A percentile compares a stretch with the other conserved stretches of the same genome.
Conservation (phyloP, 1,140 invertebrate species). For the Delia radicum region DNA sequence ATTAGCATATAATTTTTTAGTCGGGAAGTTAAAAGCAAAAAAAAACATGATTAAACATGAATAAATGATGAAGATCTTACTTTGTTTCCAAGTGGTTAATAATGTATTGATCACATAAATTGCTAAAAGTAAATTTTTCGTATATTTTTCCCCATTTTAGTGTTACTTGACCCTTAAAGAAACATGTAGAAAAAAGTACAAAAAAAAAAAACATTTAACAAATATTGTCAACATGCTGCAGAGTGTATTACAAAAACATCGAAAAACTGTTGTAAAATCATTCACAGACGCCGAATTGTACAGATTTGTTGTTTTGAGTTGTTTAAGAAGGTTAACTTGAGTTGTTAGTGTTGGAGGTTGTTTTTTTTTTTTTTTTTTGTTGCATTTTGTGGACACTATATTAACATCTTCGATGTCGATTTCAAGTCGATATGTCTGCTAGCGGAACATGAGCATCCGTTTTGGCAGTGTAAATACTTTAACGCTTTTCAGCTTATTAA, state of each 20-base stretch:
- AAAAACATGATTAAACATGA: background rate
- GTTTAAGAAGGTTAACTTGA: too few relatives aligned
- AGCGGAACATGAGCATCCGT: slow-evolving; percentile 29
- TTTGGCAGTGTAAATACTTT: slow-evolving; percentile 8
- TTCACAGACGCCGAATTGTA: slow-evolving; percentile 28
- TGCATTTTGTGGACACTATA: background rate
- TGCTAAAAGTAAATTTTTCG: background rate
- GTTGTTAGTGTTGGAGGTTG: background rate
- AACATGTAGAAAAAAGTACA: too few relatives aligned
- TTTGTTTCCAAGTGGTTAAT: background rate
- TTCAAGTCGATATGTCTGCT: slow-evolving; percentile 19
- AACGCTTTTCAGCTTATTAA: slow-evolving; percentile 8
- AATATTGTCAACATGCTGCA: background rate
- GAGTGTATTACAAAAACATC: slow-evolving; percentile 4
- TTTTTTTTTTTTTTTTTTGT: background rate
- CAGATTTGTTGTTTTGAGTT: slow-evolving; percentile 23
- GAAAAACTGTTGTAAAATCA: slow-evolving; percentile 31
- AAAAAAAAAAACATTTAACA: background rate
- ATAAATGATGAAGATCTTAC: background rate
- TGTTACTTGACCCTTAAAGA: background rate
- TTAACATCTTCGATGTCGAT: slow-evolving; percentile 11
- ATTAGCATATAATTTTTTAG: too few relatives aligned
- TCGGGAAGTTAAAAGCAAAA: background rate
- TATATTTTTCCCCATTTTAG: background rate
- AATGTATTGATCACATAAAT: slow-evolving; percentile 2